phyloP scores from a whole-genome alignment of 2,113 vertebrate genomes.

The Stegostoma tigrinum region DNA sequence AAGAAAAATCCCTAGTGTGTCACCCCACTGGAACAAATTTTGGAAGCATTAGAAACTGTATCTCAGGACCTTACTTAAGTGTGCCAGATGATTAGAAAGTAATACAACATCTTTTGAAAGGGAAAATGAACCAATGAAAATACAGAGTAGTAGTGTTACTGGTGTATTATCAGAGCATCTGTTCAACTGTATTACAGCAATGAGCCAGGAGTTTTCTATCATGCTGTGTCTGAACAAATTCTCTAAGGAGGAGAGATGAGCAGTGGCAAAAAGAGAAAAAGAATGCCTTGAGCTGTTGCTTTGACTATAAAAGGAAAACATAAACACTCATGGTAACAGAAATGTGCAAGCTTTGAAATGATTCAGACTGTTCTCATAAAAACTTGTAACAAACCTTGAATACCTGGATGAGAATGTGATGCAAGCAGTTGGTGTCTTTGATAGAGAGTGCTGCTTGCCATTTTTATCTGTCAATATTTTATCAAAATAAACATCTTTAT shows the following conservation, averaged over 20 bases:
- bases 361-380: neutral
- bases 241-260: neutral
- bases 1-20: neutral
- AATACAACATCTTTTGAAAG: neutral
- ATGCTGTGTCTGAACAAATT: neutral
- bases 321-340: neutral
- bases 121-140: neutral
- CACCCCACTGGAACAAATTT: neutral
- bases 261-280: neutral
- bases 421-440: neutral
- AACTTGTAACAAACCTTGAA: neutral
- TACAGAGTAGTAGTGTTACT: neutral
- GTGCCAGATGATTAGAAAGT: neutral
- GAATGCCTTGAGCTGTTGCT: neutral
- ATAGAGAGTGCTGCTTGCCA: neutral
- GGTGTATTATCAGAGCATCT: neutral
- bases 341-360: neutral
- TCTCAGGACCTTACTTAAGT: neutral
- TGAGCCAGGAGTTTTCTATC: neutral
- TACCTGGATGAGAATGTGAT: neutral
- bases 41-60: neutral
- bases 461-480: neutral
- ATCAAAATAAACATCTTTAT: neutral
- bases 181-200: neutral
- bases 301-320: neutral